Conservation (phyloP, 2,113 vertebrate genomes). For the Heterochromis multidens region DNA sequence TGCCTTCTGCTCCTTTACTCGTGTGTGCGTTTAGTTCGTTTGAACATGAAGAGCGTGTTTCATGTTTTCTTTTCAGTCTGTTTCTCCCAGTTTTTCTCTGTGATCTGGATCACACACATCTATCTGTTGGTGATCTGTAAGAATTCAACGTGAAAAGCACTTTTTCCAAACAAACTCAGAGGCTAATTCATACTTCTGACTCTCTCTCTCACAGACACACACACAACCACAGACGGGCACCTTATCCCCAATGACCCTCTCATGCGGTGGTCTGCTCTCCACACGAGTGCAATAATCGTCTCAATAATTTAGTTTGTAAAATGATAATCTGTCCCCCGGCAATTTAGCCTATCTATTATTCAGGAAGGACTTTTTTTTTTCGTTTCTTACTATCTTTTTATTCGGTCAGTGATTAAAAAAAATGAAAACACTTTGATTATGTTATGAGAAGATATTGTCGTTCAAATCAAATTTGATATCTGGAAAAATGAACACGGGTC, state of each 20-base stretch:
- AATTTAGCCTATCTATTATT: slow-evolving; percentile 46
- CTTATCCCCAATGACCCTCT: neutral
- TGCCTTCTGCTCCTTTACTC: neutral
- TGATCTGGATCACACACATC: neutral
- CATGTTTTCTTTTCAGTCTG: neutral
- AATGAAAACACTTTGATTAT: slow-evolving; percentile 34
- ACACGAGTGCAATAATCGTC: slow-evolving; percentile 23
- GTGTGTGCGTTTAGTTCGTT: neutral
- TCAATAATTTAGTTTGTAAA: slow-evolving; percentile 46
- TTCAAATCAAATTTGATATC: slow-evolving; percentile 41
- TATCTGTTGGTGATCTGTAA: neutral
- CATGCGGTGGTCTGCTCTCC: neutral
- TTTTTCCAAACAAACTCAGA: neutral
- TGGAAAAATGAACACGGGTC: neutral
- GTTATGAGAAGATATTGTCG: slow-evolving; percentile 44
- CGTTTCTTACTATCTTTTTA: slow-evolving; percentile 16
- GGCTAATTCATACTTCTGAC: neutral
- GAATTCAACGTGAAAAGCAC: neutral
- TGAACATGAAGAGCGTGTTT: neutral
- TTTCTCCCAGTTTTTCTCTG: neutral
- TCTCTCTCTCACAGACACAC: neutral
- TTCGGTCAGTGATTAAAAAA: slow-evolving; percentile 41
- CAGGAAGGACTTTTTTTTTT: slow-evolving; percentile 20
- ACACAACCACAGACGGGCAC: neutral
- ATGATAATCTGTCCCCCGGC: slow-evolving; percentile 40